phyloP scores from a whole-genome alignment of 2,113 vertebrate species.

The Toxotes jaculatrix region DNA sequence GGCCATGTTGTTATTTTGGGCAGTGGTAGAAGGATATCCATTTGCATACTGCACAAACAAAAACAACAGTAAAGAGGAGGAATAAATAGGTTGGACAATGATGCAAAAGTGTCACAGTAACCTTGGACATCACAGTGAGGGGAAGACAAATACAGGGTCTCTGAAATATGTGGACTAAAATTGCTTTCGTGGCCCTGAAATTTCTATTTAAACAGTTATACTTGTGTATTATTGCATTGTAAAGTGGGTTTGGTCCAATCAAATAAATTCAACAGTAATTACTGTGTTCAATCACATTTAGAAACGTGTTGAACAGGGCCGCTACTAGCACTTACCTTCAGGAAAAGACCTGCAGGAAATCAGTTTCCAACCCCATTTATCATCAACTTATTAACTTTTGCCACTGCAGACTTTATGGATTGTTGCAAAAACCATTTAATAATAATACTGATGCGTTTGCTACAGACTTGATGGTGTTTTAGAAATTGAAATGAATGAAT shows the following conservation, averaged over 20 bases:
- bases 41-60: conserved; percentile 65
- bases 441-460: background rate
- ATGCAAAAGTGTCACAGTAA: background rate
- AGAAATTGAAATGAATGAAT: no score
- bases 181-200: background rate
- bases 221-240: background rate
- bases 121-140: background rate
- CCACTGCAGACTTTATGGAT: background rate
- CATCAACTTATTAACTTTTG: background rate
- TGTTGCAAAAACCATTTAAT: background rate
- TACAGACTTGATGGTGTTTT: background rate
- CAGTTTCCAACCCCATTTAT: background rate
- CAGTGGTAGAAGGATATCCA: conserved; percentile 45
- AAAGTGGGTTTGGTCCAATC: background rate
- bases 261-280: background rate
- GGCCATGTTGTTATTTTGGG: conserved; percentile 73
- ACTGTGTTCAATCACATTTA: background rate
- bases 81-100: conserved; percentile 3
- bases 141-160: background rate
- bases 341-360: background rate
- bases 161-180: background rate
- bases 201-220: background rate
- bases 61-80: conserved; percentile 38
- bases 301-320: background rate
- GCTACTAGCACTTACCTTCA: background rate